These are phyloP conservation scores for Caranx melampygus DNA, from an alignment of 2,113 vertebrate genomes.

Conservation along the genomic window DNA sequence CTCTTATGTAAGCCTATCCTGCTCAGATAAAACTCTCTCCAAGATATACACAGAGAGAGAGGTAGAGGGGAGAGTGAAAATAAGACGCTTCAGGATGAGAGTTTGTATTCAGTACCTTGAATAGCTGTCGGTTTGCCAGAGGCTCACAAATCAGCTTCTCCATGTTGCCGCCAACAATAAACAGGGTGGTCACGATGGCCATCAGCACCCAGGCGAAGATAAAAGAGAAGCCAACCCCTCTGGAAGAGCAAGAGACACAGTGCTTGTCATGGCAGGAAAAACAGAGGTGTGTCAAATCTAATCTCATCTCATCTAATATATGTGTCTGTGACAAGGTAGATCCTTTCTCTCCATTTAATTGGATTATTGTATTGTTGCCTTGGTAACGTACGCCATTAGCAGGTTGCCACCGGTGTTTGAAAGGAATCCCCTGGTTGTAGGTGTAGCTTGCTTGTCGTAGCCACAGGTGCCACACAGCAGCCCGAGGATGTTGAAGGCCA, in stretches of 20 bases:
- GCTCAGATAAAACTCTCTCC: not conserved
- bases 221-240: conserved; percentile 94
- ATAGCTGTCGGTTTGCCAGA: conserved; percentile 89
- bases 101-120: conserved; percentile 83
- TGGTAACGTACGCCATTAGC: conserved; percentile 91
- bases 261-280: not conserved
- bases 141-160: conserved; percentile 95
- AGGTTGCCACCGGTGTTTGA: conserved; percentile 96
- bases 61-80: not conserved
- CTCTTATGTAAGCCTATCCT: not conserved
- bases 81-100: not conserved
- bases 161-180: conserved; percentile 90
- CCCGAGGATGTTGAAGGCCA: conserved; percentile 91
- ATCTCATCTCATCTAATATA: no score
- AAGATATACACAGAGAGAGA: conserved; percentile 7
- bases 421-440: conserved; percentile 92
- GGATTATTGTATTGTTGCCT: not conserved
- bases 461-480: conserved; percentile 91
- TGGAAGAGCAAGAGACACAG: conserved; percentile 68
- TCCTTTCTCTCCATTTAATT: not conserved
- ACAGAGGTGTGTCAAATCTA: not conserved
- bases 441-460: conserved; percentile 88
- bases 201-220: conserved; percentile 94
- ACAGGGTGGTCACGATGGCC: conserved; percentile 88
- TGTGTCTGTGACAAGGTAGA: no score